Conservation (phyloP, 2,888 invertebrate genomes). For the Proisotoma minuta region DNA sequence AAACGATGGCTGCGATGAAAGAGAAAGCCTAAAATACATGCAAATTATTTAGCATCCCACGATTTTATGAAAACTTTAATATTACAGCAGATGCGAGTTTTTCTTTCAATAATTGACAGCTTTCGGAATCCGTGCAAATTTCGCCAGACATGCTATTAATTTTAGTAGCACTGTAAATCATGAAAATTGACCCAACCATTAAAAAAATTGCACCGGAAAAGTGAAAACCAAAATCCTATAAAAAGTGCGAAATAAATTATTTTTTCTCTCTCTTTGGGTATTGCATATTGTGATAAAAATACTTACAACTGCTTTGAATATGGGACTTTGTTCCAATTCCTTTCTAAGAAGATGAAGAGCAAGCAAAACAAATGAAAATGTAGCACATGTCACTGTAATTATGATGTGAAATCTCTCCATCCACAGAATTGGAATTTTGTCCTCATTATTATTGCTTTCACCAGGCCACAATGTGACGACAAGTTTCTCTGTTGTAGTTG, state of each 20-base stretch:
- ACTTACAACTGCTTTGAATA: constrained; percentile 8
- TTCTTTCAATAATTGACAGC: constrained; percentile 28
- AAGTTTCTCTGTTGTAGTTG: not conserved
- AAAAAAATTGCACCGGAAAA: constrained; percentile 8
- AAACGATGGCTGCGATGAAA: not conserved
- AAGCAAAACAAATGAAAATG: not conserved
- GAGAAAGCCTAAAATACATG: not conserved
- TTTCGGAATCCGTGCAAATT: not conserved
- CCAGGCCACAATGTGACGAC: not conserved
- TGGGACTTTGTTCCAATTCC: not conserved
- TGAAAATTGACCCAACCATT: constrained; percentile 9
- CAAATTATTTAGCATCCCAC: not conserved
- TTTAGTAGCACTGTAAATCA: not conserved
- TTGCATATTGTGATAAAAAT: not conserved
- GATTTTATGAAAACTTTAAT: not conserved
- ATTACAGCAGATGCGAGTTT: constrained; percentile 50
- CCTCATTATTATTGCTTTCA: not conserved
- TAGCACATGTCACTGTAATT: not conserved
- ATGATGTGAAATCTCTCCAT: constrained; percentile 7
- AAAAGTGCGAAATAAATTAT: not conserved
- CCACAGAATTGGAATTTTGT: constrained; percentile 5
- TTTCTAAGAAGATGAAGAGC: not conserved
- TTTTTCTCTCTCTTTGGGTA: not conserved
- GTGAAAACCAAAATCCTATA: constrained; percentile 19
- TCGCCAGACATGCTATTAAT: constrained; percentile 8